A percentile compares a stretch with the other conserved stretches of the same genome.
Conservation (phyloP, 2,113 vertebrate genomes). For the Myiopsitta monachus region DNA sequence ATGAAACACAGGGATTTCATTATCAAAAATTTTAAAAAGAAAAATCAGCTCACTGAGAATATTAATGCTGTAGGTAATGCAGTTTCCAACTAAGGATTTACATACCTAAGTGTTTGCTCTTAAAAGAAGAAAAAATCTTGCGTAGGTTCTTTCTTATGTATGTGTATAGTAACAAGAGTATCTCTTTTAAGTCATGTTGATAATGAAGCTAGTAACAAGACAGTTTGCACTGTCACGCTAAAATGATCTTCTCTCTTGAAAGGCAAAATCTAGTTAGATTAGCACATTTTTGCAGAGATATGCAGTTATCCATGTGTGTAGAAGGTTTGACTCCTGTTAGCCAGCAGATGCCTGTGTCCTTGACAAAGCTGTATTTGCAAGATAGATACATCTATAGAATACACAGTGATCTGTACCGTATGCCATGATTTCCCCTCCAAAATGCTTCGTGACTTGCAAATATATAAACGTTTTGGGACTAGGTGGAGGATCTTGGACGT, state of each 20-base stretch:
- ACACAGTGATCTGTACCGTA: not conserved
- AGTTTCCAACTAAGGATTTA: not conserved
- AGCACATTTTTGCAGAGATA: slow-evolving; percentile 22
- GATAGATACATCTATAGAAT: not conserved
- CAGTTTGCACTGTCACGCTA: slow-evolving; percentile 21
- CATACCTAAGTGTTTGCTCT: not conserved
- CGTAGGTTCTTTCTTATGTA: not conserved
- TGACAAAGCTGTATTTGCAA: slow-evolving; percentile 21
- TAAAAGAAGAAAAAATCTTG: not conserved
- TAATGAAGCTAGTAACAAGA: slow-evolving; percentile 7
- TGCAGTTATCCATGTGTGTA: not conserved
- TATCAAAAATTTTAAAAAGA: not conserved
- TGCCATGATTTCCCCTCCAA: not conserved
- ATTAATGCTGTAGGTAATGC: not conserved
- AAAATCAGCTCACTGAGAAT: not conserved
- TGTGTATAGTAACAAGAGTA: not conserved
- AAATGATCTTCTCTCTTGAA: slow-evolving; percentile 10
- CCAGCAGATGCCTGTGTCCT: slow-evolving; percentile 34
- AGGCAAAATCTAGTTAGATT: not conserved
- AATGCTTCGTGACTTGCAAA: not conserved
- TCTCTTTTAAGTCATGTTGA: not conserved
- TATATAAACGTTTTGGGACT: not conserved
- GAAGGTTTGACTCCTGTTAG: slow-evolving; percentile 14
- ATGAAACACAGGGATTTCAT: not conserved
- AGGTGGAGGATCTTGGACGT: not conserved